Percentiles rank a stretch among this genome's conserved stretches.
Evolutionary conservation across 2,888 invertebrate genomes (phyloP).

Genomic region (Sesia bembeciformis): DNA sequence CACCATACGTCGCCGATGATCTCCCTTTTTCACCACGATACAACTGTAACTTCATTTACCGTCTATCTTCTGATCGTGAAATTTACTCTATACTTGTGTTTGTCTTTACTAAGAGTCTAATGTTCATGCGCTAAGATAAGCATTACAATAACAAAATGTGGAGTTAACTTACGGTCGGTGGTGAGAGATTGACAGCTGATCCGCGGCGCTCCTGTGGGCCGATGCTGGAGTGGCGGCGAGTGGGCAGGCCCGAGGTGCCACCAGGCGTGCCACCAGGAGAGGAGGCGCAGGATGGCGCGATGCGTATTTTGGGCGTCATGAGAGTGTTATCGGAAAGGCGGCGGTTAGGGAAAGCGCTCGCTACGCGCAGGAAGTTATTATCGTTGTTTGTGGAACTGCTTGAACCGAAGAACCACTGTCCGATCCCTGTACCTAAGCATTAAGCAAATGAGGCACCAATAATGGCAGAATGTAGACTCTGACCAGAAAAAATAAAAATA

Average conservation of each 20-base stretch:
- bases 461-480: background rate
- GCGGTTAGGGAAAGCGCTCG: constrained; percentile 86
- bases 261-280: constrained; percentile 83
- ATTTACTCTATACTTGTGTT: too few relatives aligned
- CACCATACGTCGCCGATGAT: constrained; percentile 2
- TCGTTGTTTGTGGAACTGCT: constrained; percentile 86
- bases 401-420: constrained; percentile 90
- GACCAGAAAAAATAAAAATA: background rate
- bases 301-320: constrained; percentile 91
- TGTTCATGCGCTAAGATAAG: too few relatives aligned
- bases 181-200: constrained; percentile 88
- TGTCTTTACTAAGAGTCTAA: too few relatives aligned
- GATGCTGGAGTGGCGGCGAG: constrained; percentile 92
- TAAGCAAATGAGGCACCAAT: background rate
- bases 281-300: constrained; percentile 91
- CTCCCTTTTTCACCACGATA: background rate
- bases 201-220: constrained; percentile 91
- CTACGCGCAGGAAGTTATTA: constrained; percentile 89
- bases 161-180: constrained; percentile 85
- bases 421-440: constrained; percentile 64
- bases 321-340: constrained; percentile 93
- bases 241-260: constrained; percentile 85
- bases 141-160: background rate
- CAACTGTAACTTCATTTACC: too few relatives aligned
- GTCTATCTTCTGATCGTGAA: too few relatives aligned